Base-by-base conservation (phyloP, 2,797 vertebrate genomes). In the Nyctibius grandis region DNA sequence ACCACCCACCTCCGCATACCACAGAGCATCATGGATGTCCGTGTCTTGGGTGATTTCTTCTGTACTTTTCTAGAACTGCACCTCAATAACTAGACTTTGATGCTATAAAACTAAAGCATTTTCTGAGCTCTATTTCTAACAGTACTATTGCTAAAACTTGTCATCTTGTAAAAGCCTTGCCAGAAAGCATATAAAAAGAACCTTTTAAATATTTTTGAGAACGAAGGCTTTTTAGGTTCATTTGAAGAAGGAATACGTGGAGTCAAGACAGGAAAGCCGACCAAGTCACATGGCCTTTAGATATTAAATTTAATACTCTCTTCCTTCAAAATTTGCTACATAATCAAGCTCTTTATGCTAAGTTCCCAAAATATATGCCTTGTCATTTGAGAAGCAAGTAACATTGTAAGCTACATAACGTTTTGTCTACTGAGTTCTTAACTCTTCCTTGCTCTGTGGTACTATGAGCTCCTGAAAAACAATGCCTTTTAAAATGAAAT, bases 1-100 rank as follows among this genome's bases (percentile, higher is more conserved):
- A 65, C 29, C 36, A 33, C 5, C 15, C 19, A 54, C 15, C 17
- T 50, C 15, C 2, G 1, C 3, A 1, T n/a, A 31, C 8, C 8
- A 6, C 16, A 44, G 40, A 45, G 15, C 45, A 26, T 91, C 23
- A 2, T 1, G 17, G 42, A 38, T 59, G 29, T 38, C 10, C 0
- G 42, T 22, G 4, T 29, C 14, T 10, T 59, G 13, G 9, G 12
- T 36, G 16, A 14, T 77, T 56, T 45, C 22, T 77, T 69, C 23
- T 63, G 20, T 57, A 19, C 31, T 74, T 87, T 72, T 53, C 28
- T 65, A 38, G 70, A 77, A 28, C 15, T 59, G 48, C 33, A 16
- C 14, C 42, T 54, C 76, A 42, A 9, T 72, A 89, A 50, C 33
- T 72, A 45, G n/a, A 19, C n/a, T 69, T 29, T 64, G 57, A 34